Base-by-base conservation (phyloP, 2,888 invertebrate species). In the Mythimna albipuncta region DNA sequence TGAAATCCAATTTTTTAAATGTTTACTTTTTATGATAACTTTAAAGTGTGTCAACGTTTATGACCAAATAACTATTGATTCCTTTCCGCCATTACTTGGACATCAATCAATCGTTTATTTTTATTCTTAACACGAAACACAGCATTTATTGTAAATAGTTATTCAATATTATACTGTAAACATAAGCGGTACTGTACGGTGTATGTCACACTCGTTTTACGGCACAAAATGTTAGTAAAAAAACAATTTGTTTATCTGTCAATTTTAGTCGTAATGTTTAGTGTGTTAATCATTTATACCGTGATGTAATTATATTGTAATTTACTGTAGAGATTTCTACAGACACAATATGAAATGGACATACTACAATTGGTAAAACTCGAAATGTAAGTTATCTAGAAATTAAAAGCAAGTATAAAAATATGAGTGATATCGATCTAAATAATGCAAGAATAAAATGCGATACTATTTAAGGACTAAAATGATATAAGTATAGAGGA, bases 171-270 rank as follows among this genome's bases (percentile, higher is more conserved):
- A 89, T 92, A 92, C 89, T 91, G 88, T 94, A 93, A 79, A 91
- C 89, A 83, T 94, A 94, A 94, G 93, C 88, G 92, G 91, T 94
- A 95, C 90, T 91, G 91, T 94, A 93, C 92, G 93, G 94, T 95
- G 94, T 94, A 92, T 89, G 72, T 92, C 94, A 96, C 96, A 96
- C 96, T 96, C 95, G 96, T 96, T 96, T 96, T 96, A 93, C 92
- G 94, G 96, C 96, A 96, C 96, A 96, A 96, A 94, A 94, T 94
- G 93, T 95, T 95, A 95, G 94, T 87, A 91, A 90, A 91, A 90
- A 80, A 66, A 91, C 91, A 90, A 91, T 95, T 96, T 92, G 92
- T 94, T 96, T 95, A 90, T 92, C 92, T 92, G 94, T 95, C 95
- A 96, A 95, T 96, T 96, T 96, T 96, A 96, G 95, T 93, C 87